Evolutionary conservation across 1,140 invertebrate genomes (phyloP), one percentile per base, ranked within the genome.

Genomic region (Oncopodura yosiiana): DNA sequence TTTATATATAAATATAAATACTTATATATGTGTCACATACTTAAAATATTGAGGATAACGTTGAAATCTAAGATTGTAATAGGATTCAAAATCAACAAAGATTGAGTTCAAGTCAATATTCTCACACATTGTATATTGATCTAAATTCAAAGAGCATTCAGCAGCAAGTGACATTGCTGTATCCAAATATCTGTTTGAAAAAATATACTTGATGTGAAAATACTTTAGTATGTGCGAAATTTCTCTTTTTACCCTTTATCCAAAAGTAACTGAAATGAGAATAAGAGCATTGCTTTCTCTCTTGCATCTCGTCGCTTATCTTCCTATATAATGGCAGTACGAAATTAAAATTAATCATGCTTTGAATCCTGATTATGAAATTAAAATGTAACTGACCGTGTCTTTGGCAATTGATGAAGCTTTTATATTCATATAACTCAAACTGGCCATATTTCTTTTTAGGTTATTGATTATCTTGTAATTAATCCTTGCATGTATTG

Each of bases 31-130:
- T 16, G 9, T 71, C 21, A 65, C 42, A 49, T 76, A 81, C 70
- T 79, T 83, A 26, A 81, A 79, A 26, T 91, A 77, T 67, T 80
- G 82, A 0, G 91, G 90, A 67, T 86, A 81, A 69, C 86, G 87
- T 67, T 86, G 82, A 70, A 89, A 94, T 64, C 87, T 81, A 18
- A 86, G 72, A 62, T 81, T 79, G 69, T 89, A 91, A 73, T 87
- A 94, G 45, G 82, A 83, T 60, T 84, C 84, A 69, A 87, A 95
- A 62, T 94, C 89, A 71, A 87, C 78, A 39, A 94, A 70, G 53
- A 96, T 84, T 16, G 82, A 84, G 49, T 86, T 81, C 58, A 95
- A 71, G 67, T 94, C 87, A 49, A 94, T 81, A 63, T 94, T 94
- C 63, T 95, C 91, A 71, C 91, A 94, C 1, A 94, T 75, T 65